Conservation (phyloP, 2,113 vertebrate species). For the Serilophus lunatus region DNA sequence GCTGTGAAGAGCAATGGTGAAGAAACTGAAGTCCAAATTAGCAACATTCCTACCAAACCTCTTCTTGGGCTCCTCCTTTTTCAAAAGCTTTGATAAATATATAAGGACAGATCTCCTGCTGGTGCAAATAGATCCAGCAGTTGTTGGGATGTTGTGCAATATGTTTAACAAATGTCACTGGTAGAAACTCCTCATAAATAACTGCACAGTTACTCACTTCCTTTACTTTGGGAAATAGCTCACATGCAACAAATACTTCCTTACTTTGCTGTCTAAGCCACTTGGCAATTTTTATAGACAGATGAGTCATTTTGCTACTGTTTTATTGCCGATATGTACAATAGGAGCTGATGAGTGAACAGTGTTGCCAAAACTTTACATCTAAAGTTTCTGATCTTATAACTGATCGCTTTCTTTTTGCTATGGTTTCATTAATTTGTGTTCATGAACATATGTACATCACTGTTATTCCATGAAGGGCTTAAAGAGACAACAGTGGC, state of each 20-base stretch:
- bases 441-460: background rate
- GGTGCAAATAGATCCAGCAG: background rate
- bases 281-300: background rate
- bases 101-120: background rate
- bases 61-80: background rate
- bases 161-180: background rate
- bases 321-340: background rate
- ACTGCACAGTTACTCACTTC: background rate
- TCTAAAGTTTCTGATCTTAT: background rate
- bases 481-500: background rate
- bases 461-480: background rate
- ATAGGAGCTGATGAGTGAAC: background rate
- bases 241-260: background rate
- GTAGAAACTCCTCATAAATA: background rate
- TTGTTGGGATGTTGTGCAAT: accelerated
- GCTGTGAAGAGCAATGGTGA: background rate
- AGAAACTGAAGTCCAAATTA: background rate
- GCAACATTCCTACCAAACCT: background rate
- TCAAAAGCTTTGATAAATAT: background rate
- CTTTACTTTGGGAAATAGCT: background rate
- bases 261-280: background rate
- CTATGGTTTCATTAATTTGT: background rate
- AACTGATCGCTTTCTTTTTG: background rate
- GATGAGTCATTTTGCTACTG: background rate
- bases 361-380: background rate